Base-by-base conservation (phyloP, 2,888 invertebrate species). In the Cosmorhoe ocellata region DNA sequence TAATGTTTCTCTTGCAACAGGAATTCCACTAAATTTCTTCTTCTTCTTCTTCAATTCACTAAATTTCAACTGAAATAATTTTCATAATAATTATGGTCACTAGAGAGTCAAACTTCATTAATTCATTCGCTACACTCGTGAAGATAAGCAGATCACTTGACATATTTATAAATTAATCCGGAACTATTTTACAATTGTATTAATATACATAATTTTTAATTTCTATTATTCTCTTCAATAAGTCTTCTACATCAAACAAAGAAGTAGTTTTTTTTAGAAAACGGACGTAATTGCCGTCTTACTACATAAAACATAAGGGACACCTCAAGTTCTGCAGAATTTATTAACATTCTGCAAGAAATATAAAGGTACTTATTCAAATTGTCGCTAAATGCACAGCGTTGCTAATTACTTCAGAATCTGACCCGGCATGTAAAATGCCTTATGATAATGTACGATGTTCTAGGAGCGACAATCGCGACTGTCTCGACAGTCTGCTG, bases 401-500 rank as follows among this genome's bases (percentile, higher is more conserved):
- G 46, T 34, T 14, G 33, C 53, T 56, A 58, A 53, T 56, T 56
- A 56, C 39, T 27, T 33, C 28, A 43, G 47, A 53, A 53, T 54
- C 43, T 42, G 30, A 38, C 43, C 37, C 13, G n/a, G 34, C 41
- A 4, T 37, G 43, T 42, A 43, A 48, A 40, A 57, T 40, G 42
- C 28, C 42, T 46, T 52, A 55, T 55, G 57, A 43, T 43, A 55
- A 56, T 50, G 36, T 37, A 33, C 40, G 18, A 55, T 30, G 51
- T 51, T 48, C 44, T 24, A 45, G n/a, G n/a, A 27, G 7, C 9
- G 27, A 34, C 42, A 51, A 26, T 18, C 11, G 28, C 28, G 9
- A 28, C 28, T 18, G 27, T 27, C 42, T n/a, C 32, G 43, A 40
- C 36, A 51, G 44, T 37, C 63, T 30, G 67, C 66, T 70, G 73